These are phyloP conservation scores for Albula goreensis DNA, from an alignment of 2,113 vertebrate genomes.

Conservation along the genomic window DNA sequence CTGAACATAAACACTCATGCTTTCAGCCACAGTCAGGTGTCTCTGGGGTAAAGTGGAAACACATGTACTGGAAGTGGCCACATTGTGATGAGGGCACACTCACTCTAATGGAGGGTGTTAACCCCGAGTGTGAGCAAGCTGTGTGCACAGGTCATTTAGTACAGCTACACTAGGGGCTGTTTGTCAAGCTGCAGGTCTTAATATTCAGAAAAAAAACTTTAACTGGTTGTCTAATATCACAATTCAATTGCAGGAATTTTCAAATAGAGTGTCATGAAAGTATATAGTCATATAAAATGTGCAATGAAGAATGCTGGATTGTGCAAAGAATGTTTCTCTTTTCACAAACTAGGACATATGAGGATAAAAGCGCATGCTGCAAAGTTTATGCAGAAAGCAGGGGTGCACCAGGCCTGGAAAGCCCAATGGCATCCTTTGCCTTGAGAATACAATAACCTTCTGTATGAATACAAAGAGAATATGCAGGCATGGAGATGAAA, in stretches of 20 bases:
- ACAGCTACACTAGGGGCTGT: not conserved
- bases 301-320: not conserved
- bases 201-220: not conserved
- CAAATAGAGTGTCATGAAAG: not conserved
- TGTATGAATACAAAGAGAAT: not conserved
- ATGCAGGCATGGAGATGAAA: constrained; percentile 14
- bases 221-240: not conserved
- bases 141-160: not conserved
- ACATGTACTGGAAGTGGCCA: not conserved
- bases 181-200: not conserved
- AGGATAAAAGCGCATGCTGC: not conserved
- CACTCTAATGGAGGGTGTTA: not conserved
- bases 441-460: not conserved
- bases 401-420: not conserved
- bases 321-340: not conserved
- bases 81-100: not conserved
- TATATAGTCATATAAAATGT: not conserved
- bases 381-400: not conserved
- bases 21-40: not conserved
- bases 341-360: not conserved
- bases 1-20: not conserved
- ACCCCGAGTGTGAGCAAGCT: not conserved
- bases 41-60: not conserved
- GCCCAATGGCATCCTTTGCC: not conserved
- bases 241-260: not conserved